Evolutionary conservation across 1,140 invertebrate genomes (phyloP).

Genomic region (Drosophila yakuba): DNA sequence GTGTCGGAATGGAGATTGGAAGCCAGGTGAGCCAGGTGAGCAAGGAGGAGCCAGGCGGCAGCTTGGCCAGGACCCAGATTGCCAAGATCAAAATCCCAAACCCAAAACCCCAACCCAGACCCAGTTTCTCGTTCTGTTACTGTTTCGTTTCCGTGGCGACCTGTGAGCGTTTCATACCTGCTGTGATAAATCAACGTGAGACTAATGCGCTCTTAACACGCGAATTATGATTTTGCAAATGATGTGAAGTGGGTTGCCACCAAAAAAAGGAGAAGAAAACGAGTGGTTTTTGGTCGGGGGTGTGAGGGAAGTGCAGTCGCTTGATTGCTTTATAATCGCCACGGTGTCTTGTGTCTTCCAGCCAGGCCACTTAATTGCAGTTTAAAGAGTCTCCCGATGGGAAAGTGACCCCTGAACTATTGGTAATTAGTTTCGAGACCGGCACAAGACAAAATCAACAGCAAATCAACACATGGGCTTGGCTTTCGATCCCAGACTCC

Average conservation of each 20-base stretch:
- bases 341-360: slow-evolving; percentile 22
- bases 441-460: slow-evolving; percentile 67
- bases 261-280: neutral
- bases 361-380: slow-evolving; percentile 68
- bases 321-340: slow-evolving; percentile 83
- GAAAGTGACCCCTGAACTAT: slow-evolving; percentile 71
- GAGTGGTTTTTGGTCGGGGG: neutral
- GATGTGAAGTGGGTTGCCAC: slow-evolving; percentile 57
- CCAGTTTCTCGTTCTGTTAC: slow-evolving; percentile 61
- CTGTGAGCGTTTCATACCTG: slow-evolving; percentile 47
- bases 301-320: slow-evolving; percentile 8
- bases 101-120: slow-evolving; percentile 56
- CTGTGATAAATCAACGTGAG: slow-evolving; percentile 84
- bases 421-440: slow-evolving; percentile 70
- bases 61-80: slow-evolving; percentile 55
- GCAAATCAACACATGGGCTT: slow-evolving; percentile 69
- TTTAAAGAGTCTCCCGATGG: slow-evolving; percentile 64
- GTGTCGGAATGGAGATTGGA: slow-evolving; percentile 19
- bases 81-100: slow-evolving; percentile 7
- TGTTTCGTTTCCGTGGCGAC: slow-evolving; percentile 11
- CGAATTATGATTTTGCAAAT: slow-evolving; percentile 84
- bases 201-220: slow-evolving; percentile 83
- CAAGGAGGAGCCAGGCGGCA: neutral
- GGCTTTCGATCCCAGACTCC: slow-evolving; percentile 1
- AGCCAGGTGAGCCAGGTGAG: slow-evolving; percentile 15